Percentiles rank a stretch among this genome's conserved stretches.
Evolutionary conservation across 1,140 invertebrate species (phyloP).

Genomic region (Kradibia gibbosae): DNA sequence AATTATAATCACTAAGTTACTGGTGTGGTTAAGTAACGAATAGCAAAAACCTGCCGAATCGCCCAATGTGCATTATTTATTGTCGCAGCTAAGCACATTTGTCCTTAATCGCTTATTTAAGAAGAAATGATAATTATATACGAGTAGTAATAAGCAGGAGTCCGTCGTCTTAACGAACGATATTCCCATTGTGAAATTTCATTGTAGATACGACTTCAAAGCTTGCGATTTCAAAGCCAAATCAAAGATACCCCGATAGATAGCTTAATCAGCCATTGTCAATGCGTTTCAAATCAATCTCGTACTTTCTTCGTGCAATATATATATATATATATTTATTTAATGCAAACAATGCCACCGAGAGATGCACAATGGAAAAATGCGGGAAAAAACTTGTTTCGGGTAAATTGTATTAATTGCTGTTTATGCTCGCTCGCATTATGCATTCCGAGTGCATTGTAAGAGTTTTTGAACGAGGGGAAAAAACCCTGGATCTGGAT

Average conservation of each 20-base stretch:
- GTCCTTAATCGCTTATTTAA: too few relatives aligned
- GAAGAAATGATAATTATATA: too few relatives aligned
- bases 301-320: background rate
- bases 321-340: background rate
- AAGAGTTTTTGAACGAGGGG: constrained; percentile 15
- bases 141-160: too few relatives aligned
- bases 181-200: background rate
- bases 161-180: too few relatives aligned
- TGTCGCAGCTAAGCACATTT: too few relatives aligned
- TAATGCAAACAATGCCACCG: constrained; percentile 16
- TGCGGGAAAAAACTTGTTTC: background rate
- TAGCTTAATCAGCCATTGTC: constrained; percentile 38
- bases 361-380: background rate
- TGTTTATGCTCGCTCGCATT: constrained; percentile 22
- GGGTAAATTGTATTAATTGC: constrained; percentile 40
- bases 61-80: too few relatives aligned
- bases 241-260: constrained; percentile 23
- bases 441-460: constrained; percentile 41
- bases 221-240: background rate
- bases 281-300: constrained; percentile 30
- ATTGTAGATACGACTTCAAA: background rate
- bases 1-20: too few relatives aligned
- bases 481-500: constrained; percentile 16
- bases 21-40: too few relatives aligned
- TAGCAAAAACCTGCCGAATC: too few relatives aligned